Base-by-base conservation (phyloP, 2,113 vertebrate species). In the Aldabrachelys gigantea region DNA sequence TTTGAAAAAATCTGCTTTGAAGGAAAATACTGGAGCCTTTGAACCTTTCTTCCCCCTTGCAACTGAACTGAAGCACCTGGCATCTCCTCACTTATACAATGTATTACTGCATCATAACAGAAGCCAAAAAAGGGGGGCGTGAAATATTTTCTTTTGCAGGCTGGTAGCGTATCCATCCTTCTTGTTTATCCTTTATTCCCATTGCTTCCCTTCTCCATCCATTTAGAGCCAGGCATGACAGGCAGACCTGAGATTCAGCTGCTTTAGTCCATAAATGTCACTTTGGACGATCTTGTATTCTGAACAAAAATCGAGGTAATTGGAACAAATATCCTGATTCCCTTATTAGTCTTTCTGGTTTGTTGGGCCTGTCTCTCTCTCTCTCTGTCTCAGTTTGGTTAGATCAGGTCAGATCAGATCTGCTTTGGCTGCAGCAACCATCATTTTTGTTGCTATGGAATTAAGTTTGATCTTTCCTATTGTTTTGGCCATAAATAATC, bases 151-250 rank as follows among this genome's bases (percentile, higher is more conserved):
- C 89, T 47, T 96, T 96, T 95, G 81, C 54, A 91, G 90, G 88
- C 76, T 90, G 89, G 25, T 94, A 88, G 89, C 93, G 84, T 94
- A 96, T 95, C 87, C 89, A 96, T 93, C 87, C 83, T 95, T 95
- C 87, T 95, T 93, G 91, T 96, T 96, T 93, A 95, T 91, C 89
- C 83, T 96, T 95, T 95, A 88, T 95, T 96, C 94, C 90, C 90
- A 89, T 54, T 95, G 89, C 89, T 95, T 97, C 92, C 92, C 85
- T 92, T 93, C 53, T 21, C 86, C 82, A 89, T 95, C 89, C 94
- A 85, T 90, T 94, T 88, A 88, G 95, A 93, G 93, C 0, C 25
- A 96, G 79, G 81, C 94, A 83, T 88, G 97, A 96, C 94, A 95
- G 85, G 87, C 85, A 94, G 89, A 82, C 31, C 91, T 92, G 81